Conservation (phyloP, 2,113 vertebrate species). For the Solea solea region DNA sequence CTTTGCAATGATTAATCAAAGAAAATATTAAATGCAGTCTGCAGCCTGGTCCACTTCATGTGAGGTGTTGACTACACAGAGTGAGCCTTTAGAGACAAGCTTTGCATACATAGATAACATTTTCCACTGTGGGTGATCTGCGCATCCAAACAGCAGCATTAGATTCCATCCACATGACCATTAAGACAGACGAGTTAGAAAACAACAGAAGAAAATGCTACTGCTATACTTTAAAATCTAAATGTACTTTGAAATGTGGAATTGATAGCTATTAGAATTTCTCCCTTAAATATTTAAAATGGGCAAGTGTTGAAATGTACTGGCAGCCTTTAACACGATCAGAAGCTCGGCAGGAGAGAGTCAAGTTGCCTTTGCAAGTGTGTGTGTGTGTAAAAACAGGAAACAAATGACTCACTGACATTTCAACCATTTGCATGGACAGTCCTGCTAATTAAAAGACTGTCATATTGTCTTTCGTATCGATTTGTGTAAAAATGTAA, state of each 20-base stretch:
- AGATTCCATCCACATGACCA: slow-evolving; percentile 54
- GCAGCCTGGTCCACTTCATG: neutral
- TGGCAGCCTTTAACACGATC: slow-evolving; percentile 25
- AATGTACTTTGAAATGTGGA: slow-evolving; percentile 35
- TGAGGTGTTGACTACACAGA: neutral
- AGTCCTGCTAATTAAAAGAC: no score
- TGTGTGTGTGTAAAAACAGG: neutral
- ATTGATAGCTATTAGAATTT: slow-evolving; percentile 49
- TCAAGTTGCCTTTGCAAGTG: slow-evolving; percentile 20
- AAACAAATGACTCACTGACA: no score
- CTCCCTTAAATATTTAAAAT: slow-evolving; percentile 71
- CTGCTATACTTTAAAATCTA: no score
- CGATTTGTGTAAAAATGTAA: no score
- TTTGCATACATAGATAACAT: slow-evolving; percentile 43
- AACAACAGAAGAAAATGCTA: slow-evolving; percentile 9
- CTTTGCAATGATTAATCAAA: slow-evolving; percentile 19
- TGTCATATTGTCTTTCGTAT: no score
- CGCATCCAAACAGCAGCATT: slow-evolving; percentile 46
- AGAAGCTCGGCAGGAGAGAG: slow-evolving; percentile 18
- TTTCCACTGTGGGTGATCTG: slow-evolving; percentile 62
- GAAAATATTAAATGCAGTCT: slow-evolving; percentile 38
- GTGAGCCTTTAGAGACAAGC: neutral
- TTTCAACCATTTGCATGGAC: no score
- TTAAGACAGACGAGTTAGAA: slow-evolving; percentile 57
- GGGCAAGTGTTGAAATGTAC: slow-evolving; percentile 57